Evolutionary conservation across 2,888 invertebrate genomes (phyloP).

Genomic region (Panorpa germanica): DNA sequence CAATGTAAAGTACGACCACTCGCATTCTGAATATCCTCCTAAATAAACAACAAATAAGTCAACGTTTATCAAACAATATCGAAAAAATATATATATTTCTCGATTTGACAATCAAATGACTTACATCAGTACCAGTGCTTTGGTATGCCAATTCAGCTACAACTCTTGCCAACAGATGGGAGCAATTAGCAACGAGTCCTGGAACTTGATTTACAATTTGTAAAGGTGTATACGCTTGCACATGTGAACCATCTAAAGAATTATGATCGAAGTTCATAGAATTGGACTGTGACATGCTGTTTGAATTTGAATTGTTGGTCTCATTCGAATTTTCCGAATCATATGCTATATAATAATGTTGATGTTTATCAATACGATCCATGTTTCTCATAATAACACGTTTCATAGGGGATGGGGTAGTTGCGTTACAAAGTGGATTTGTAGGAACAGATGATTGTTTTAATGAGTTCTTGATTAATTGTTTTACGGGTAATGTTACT

Average conservation of each 20-base stretch:
- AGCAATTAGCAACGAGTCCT: slow-evolving; percentile 44
- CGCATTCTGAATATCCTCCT: slow-evolving; percentile 51
- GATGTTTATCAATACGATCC: slow-evolving; percentile 28
- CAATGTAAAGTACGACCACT: slow-evolving; percentile 62
- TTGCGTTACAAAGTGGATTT: no score
- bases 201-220: slow-evolving; percentile 32
- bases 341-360: slow-evolving; percentile 23
- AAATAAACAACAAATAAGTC: slow-evolving; percentile 9
- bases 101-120: no score
- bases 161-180: slow-evolving; percentile 61
- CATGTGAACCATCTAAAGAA: no score
- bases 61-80: slow-evolving; percentile 16
- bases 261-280: no score
- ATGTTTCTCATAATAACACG: slow-evolving; percentile 25
- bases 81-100: slow-evolving; percentile 14
- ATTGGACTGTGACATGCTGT: no score
- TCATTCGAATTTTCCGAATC: neutral
- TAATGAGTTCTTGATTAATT: slow-evolving; percentile 23
- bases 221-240: no score
- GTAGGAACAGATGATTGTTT: no score
- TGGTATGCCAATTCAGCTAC: slow-evolving; percentile 75
- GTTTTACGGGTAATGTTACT: slow-evolving; percentile 57
- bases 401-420: slow-evolving; percentile 18
- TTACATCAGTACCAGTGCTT: slow-evolving; percentile 54
- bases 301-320: no score